Base-by-base conservation (phyloP, 2,113 vertebrate species). In the Oenanthe melanoleuca region DNA sequence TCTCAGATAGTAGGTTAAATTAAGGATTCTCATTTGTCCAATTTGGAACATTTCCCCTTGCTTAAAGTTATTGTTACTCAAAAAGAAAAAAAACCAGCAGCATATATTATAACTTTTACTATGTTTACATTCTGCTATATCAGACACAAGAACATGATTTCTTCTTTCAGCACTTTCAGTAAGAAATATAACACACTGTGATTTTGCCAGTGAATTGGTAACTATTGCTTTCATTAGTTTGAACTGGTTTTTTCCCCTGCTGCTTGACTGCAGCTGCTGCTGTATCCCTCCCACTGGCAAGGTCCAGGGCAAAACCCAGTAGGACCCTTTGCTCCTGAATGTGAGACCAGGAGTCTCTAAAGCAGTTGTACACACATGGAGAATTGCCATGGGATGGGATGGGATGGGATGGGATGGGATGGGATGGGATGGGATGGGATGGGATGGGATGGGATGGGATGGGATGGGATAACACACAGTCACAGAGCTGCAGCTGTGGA, bases 281-380 rank as follows among this genome's bases (percentile, higher is more conserved):
- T 69, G 6, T 14, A 29, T 19, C 14, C 31, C 38, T 91, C 69
- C 47, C 33, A 17, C 49, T 64, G 37, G 40, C 15, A 80, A 53
- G 22, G 64, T 40, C 55, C 52, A 33, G 16, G 18, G 33, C 19
- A 85, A 93, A 85, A 23, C 7, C 25, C 63, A 22, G 52, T 0
- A 63, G 18, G 38, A 29, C 11, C 17, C 16, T 78, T 44, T 37
- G 12, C 1, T 0, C 34, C 34, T 20, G 26, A 19, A 26, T 0
- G 0, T 31, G 61, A 53, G 19, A 71, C 40, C 19, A 42, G 28
- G 21, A 70, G 60, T 22, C 52, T 66, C 49, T 16, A 50, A 69
- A 64, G 26, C 55, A 60, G 21, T 26, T 73, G 50, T 50, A 38
- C 38, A 16, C 31, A 55, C 24, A 55, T n/a, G 34, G 1, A 13